Conservation (phyloP, 2,797 vertebrate species). For the Sebastes variabilis region DNA sequence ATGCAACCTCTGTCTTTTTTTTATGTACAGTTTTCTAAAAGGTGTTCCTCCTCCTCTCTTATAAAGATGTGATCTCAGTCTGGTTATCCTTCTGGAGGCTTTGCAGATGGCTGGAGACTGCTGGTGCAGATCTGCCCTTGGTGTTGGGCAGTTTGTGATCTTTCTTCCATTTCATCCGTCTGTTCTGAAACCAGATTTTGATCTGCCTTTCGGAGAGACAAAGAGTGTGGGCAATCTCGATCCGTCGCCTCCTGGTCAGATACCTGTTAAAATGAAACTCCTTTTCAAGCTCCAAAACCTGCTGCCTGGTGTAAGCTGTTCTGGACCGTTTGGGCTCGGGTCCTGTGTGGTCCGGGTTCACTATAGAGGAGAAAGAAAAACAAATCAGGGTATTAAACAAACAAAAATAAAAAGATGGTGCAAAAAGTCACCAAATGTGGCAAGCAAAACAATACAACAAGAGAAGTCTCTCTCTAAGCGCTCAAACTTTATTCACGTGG, state of each 20-base stretch:
- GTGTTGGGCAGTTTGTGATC: conserved; percentile 99
- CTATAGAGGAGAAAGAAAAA: conserved; percentile 81
- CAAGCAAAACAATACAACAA: conserved; percentile 43
- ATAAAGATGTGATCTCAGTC: conserved; percentile 97
- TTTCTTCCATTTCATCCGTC: conserved; percentile 99
- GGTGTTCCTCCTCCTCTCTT: conserved; percentile 73
- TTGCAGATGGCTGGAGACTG: conserved; percentile 89
- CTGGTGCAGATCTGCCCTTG: conserved; percentile 93
- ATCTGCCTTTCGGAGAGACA: conserved; percentile 99
- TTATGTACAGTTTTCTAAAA: conserved; percentile 83
- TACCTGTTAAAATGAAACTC: conserved; percentile 99
- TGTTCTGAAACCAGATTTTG: conserved; percentile 99
- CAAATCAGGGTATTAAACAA: neutral
- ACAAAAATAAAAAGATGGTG: neutral
- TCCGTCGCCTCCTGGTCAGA: conserved; percentile 96
- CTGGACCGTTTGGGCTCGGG: conserved; percentile 97
- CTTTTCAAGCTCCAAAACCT: conserved; percentile 99
- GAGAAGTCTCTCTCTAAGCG: conserved; percentile 10
- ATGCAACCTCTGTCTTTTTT: conserved; percentile 82
- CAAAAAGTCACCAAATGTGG: conserved; percentile 56
- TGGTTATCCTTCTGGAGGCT: conserved; percentile 93
- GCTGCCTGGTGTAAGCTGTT: conserved; percentile 98
- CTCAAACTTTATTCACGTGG: conserved; percentile 55
- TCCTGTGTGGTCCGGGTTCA: conserved; percentile 97
- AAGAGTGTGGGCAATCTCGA: conserved; percentile 97